Evolutionary conservation across 2,797 vertebrate genomes (phyloP), one percentile per base, ranked within the genome.

Genomic region (Pipistrellus pipistrellus): DNA sequence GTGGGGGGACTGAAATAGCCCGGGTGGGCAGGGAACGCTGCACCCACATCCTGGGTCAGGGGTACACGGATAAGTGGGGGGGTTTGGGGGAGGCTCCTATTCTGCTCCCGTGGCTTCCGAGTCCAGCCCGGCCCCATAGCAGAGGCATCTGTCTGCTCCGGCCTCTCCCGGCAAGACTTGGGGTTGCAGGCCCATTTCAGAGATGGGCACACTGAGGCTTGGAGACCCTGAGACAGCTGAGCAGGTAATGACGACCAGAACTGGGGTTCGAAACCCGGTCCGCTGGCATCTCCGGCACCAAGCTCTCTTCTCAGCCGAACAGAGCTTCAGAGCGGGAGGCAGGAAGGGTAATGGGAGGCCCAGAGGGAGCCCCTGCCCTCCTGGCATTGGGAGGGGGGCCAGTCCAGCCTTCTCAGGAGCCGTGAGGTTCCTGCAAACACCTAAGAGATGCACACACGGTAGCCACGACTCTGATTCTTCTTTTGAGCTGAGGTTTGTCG

Each of bases 281-380:
- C 30, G 0, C 51, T 1, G 9, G 15, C 30, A 69, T 35, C 30
- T 18, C 23, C 1, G 46, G 76, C 6, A 2, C 30, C 7, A 0
- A 17, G 35, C 59, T 62, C 18, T 21, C 41, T 46, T 41, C 68
- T n/a, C 25, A 12, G 51, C 13, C 59, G 25, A 0, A 2, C 5
- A 0, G 1, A 13, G 55, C 23, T 3, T 1, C 0, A 55, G 10
- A 27, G 25, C 5, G 6, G 57, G 35, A 0, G 17, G 11, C 21
- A 6, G 12, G 41, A 18, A 14, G 15, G 62, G 4, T 32, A 4
- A 35, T 0, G 10, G 8, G 7, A 11, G 35, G 15, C n/a, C 21
- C 11, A 6, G 2, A 10, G 23, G 46, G 20, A 4, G 10, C 6
- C 32, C 32, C 80, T 23, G 48, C 23, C 3, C 30, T 82, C 30